phyloP scores from a whole-genome alignment of 2,113 vertebrate genomes.

The Amazona guildingii region DNA sequence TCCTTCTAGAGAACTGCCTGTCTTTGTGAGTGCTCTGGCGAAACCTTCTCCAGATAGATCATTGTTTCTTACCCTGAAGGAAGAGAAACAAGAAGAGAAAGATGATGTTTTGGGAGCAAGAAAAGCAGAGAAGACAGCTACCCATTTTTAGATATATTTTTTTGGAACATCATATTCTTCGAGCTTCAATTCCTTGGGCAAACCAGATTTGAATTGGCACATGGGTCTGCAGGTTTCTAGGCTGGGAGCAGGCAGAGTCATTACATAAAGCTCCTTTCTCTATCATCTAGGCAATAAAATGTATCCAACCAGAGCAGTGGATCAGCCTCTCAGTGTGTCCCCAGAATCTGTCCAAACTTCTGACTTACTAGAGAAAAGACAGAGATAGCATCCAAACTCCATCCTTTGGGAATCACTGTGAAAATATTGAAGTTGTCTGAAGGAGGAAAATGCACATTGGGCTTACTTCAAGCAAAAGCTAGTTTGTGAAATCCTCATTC shows the following conservation, averaged over 20 bases:
- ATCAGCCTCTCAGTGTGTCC: background rate
- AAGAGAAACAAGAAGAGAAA: background rate
- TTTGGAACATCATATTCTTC: background rate
- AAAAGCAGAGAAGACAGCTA: background rate
- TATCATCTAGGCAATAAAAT: background rate
- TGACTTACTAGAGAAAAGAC: background rate
- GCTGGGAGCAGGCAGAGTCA: background rate
- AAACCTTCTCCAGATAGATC: background rate
- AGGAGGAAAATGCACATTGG: background rate
- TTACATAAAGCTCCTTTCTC: background rate
- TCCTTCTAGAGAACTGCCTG: conserved; percentile 1
- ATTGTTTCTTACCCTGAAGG: background rate
- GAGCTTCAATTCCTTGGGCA: background rate
- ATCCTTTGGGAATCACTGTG: background rate
- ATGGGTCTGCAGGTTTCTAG: background rate
- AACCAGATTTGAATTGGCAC: background rate
- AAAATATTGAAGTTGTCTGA: background rate
- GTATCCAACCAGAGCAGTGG: background rate
- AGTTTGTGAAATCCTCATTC: background rate
- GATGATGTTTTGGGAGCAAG: background rate
- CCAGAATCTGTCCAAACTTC: background rate
- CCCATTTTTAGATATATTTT: background rate
- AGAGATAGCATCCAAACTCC: background rate
- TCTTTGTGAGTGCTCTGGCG: background rate
- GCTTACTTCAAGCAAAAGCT: background rate